Evolutionary conservation across 2,113 vertebrate genomes (phyloP).

Genomic region (Protomyctophum bolini): DNA sequence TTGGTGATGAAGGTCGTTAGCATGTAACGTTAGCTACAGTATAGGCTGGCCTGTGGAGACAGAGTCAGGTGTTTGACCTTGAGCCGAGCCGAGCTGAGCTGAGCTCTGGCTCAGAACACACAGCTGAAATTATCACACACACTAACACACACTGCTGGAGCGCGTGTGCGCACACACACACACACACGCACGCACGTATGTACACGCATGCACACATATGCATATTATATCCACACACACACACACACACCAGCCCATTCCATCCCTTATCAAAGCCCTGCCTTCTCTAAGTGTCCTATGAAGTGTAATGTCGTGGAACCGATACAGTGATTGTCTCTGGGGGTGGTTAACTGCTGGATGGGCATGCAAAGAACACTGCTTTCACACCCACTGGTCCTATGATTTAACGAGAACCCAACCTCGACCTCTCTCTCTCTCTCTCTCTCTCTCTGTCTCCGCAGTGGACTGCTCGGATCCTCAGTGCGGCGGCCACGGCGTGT

Average conservation of each 20-base stretch:
- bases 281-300: constrained; percentile 78
- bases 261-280: constrained; percentile 70
- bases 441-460: constrained; percentile 56
- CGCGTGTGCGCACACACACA: neutral
- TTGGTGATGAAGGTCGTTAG: too few species aligned
- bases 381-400: constrained; percentile 76
- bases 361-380: constrained; percentile 79
- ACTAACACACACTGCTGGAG: constrained; percentile 50
- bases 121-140: constrained; percentile 77
- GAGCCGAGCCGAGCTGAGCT: constrained; percentile 59
- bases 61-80: constrained; percentile 71
- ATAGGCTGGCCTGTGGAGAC: constrained; percentile 31
- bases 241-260: constrained; percentile 51
- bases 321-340: constrained; percentile 73
- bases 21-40: constrained; percentile 25
- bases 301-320: constrained; percentile 79
- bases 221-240: neutral
- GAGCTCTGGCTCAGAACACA: constrained; percentile 62
- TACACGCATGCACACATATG: constrained; percentile 10
- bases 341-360: constrained; percentile 79
- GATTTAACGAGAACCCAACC: constrained; percentile 31
- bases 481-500: constrained; percentile 91
- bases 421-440: constrained; percentile 9
- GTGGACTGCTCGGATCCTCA: constrained; percentile 94
- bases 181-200: neutral